Base-by-base conservation (phyloP, 2,888 invertebrate species). In the Tenthredo distinguenda region DNA sequence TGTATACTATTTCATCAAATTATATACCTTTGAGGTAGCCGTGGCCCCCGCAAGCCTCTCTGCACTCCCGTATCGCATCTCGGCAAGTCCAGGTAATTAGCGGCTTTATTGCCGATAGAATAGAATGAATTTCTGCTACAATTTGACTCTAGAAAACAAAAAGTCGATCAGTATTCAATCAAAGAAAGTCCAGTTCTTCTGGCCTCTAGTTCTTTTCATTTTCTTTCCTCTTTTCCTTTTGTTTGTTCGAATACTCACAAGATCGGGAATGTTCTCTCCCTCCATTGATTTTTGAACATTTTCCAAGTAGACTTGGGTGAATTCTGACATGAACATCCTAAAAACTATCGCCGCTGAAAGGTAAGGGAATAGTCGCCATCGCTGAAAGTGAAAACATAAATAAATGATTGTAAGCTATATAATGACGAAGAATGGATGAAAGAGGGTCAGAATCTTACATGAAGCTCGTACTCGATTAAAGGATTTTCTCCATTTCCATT, bases 21-120 rank as follows among this genome's bases (percentile, higher is more conserved):
- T 18, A 34, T 34, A 18, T 68, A 95, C 96, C 95, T 94, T 96
- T 96, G 76, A 97, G 94, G 92, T 96, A 97, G 0, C 98, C 98
- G 92, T 98, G 98, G 10, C 98, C 98, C 0, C 98, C 98, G 93
- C 98, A 98, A 0, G 97, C 97, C 93, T 98, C 98, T 82, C 98
- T 94, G 90, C 97, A 96, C 93, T 98, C 97, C 93, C 97, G 97
- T 83, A 97, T 95, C 0, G 96, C 97, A 88, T 96, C 96, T 86
- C 96, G 94, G 84, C 96, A 96, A 0, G 96, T 94, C 98, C 98
- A 98, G 84, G 97, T 96, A 15, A 97, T 94, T 43, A 97, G 92
- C 0, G 96, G 96, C 92, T 96, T 96, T 87, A 95, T 95, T 88
- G 95, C 94, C 34, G 96, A 96, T 87, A 96, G 95, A 90, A 96